phyloP scores from a whole-genome alignment of 35 echinoderm and acorn worm genomes.

The Patiria miniata region DNA sequence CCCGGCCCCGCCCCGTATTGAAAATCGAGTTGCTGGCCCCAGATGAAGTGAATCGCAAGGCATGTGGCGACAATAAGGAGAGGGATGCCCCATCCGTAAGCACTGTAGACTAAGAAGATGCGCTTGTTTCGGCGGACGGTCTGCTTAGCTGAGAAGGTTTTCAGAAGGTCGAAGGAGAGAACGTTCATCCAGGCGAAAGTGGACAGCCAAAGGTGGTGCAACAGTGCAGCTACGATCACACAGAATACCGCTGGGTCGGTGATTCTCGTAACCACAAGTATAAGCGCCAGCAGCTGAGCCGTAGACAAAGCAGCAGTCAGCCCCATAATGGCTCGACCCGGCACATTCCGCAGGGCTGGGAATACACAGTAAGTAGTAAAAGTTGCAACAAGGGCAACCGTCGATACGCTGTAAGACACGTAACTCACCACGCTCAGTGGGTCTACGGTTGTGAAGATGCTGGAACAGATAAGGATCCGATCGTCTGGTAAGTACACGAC shows the following conservation, averaged over 20 bases:
- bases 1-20: constrained; percentile 11
- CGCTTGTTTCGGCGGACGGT: not conserved
- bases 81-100: constrained; percentile 55
- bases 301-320: constrained; percentile 18
- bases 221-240: not conserved
- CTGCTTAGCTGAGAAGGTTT: constrained; percentile 10
- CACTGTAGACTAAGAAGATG: constrained; percentile 24
- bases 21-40: not conserved
- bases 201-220: constrained; percentile 42
- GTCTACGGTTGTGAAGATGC: not conserved
- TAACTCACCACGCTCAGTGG: not conserved
- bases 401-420: constrained; percentile 15
- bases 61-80: constrained; percentile 33
- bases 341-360: constrained; percentile 32
- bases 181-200: constrained; percentile 59
- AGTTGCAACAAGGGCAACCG: constrained; percentile 5
- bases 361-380: constrained; percentile 41
- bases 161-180: constrained; percentile 43
- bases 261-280: constrained; percentile 14
- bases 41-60: not conserved
- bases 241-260: not conserved
- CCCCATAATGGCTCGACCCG: constrained; percentile 30
- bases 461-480: not conserved
- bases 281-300: constrained; percentile 39
- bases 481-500: not conserved